Evolutionary conservation across 64 coral and sea anemone genomes (phyloP).

Genomic region (Dendrophyllia cribrosa): DNA sequence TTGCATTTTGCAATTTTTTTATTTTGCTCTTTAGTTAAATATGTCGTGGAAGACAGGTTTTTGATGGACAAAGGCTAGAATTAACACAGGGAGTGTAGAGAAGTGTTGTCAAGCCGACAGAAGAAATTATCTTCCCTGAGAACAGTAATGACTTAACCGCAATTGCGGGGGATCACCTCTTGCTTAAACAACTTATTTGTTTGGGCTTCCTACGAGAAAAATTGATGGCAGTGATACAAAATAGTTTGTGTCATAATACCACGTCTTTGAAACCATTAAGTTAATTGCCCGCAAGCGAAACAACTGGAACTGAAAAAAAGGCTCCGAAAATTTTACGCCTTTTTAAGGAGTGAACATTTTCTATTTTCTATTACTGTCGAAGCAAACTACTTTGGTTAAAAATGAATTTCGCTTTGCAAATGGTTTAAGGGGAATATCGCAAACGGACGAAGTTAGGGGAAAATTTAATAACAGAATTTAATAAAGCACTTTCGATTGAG

Average conservation of each 20-base stretch:
- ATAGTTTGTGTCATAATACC: conserved; percentile 6
- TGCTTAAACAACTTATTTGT: conserved; percentile 44
- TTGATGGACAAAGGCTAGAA: not conserved
- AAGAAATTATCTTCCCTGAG: not conserved
- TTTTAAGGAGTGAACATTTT: conserved; percentile 3
- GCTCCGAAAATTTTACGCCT: not conserved
- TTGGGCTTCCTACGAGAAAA: conserved; percentile 2
- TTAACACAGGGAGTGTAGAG: not conserved
- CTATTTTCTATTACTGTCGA: not conserved
- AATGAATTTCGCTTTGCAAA: not conserved
- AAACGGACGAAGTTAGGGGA: not conserved
- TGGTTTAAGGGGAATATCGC: not conserved
- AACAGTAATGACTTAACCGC: conserved; percentile 25
- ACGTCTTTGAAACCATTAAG: not conserved
- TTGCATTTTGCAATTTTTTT: not conserved
- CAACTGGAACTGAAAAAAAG: not conserved
- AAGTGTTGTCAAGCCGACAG: not conserved
- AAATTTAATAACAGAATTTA: conserved; percentile 28
- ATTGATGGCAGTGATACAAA: conserved; percentile 31
- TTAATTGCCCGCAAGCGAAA: conserved; percentile 22
- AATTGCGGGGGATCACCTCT: conserved; percentile 6
- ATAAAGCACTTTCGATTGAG: conserved; percentile 29
- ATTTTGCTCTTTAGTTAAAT: conserved; percentile 9
- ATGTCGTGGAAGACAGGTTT: not conserved
- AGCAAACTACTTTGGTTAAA: not conserved